Evolutionary conservation across 2,888 invertebrate genomes (phyloP).

Genomic region (Cabera pusaria): DNA sequence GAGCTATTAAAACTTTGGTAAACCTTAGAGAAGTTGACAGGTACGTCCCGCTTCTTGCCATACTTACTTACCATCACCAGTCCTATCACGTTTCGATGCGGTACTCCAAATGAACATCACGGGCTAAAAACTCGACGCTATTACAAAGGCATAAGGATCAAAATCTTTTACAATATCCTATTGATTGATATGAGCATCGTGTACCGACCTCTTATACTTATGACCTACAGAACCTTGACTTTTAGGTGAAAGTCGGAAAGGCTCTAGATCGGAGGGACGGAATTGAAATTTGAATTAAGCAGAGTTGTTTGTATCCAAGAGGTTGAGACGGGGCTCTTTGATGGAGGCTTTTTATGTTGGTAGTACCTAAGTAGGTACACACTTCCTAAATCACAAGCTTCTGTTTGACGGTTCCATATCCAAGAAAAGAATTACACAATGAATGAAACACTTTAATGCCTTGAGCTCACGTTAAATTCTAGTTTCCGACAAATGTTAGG

Average conservation of each 20-base stretch:
- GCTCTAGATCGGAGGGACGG: slow-evolving; percentile 37
- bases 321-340: slow-evolving; percentile 6
- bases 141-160: slow-evolving; percentile 33
- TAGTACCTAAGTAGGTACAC: too few relatives aligned
- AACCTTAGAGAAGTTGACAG: slow-evolving; percentile 10
- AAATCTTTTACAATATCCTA: slow-evolving; percentile 36
- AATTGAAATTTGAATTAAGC: slow-evolving; percentile 16
- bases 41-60: slow-evolving; percentile 39
- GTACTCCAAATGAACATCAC: slow-evolving; percentile 33
- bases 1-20: not conserved
- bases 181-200: slow-evolving; percentile 61
- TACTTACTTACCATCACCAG: slow-evolving; percentile 40
- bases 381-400: too few relatives aligned
- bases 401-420: too few relatives aligned
- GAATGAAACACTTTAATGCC: too few relatives aligned
- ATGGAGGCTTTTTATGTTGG: too few relatives aligned
- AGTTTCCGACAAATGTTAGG: too few relatives aligned
- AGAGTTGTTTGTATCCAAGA: slow-evolving; percentile 15
- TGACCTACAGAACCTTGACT: slow-evolving; percentile 74
- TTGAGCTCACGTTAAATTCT: too few relatives aligned
- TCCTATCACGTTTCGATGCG: slow-evolving; percentile 59
- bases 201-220: slow-evolving; percentile 60
- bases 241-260: slow-evolving; percentile 67
- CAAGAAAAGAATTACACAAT: too few relatives aligned
- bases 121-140: slow-evolving; percentile 28